Evolutionary conservation across 2,888 invertebrate species (phyloP).

Genomic region (Luperina testacea): DNA sequence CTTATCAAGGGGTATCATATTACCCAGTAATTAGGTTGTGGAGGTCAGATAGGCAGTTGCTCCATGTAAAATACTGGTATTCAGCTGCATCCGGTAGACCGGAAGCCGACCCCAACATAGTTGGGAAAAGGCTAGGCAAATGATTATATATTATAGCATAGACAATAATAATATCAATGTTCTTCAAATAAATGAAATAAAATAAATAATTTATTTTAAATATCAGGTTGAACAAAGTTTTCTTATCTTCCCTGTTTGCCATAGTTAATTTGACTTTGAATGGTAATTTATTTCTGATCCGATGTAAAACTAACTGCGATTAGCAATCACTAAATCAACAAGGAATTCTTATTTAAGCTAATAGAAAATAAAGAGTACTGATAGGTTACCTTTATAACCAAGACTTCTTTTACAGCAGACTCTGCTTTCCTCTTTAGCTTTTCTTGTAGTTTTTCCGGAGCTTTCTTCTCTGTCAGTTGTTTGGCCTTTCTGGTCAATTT

Average conservation of each 20-base stretch:
- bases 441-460: constrained; percentile 79
- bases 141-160: background rate
- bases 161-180: background rate
- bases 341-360: background rate
- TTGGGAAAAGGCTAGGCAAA: too few species aligned
- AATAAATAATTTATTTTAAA: background rate
- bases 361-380: background rate
- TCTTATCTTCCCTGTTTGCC: background rate
- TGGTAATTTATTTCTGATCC: background rate
- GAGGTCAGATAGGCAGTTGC: too few species aligned
- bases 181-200: background rate
- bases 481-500: constrained; percentile 87
- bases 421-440: constrained; percentile 84
- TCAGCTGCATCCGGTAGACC: too few species aligned
- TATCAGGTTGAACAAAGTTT: background rate
- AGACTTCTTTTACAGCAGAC: constrained; percentile 84
- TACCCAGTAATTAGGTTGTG: too few species aligned
- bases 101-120: too few species aligned
- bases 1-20: too few species aligned
- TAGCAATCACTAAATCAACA: background rate
- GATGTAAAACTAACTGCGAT: too few species aligned
- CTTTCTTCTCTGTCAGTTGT: constrained; percentile 80
- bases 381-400: constrained; percentile 82
- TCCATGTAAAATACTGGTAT: too few species aligned
- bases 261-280: background rate